Conservation (phyloP, 2,888 invertebrate species). For the Caenorhabditis zanzibari region DNA sequence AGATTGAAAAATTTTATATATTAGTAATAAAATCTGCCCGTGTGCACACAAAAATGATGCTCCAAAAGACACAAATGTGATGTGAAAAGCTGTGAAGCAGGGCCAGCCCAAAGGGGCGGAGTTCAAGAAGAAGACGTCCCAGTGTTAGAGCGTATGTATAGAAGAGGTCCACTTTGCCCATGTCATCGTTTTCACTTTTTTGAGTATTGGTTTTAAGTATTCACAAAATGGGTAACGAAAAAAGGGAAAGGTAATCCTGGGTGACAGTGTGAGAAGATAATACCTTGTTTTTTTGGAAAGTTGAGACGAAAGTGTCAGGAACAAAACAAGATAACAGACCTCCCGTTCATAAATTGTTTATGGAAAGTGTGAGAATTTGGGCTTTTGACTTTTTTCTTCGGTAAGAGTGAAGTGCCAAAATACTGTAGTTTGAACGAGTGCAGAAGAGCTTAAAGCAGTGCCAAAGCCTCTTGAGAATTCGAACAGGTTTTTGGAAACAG, state of each 20-base stretch:
- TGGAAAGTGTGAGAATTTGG: slow-evolving; percentile 40
- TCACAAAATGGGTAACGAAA: slow-evolving; percentile 10
- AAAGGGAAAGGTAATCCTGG: slow-evolving; percentile 36
- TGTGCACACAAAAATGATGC: slow-evolving; percentile 14
- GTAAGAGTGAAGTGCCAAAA: background rate
- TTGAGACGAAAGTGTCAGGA: slow-evolving; percentile 6
- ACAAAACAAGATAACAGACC: slow-evolving; percentile 37
- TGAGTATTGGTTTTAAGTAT: slow-evolving; percentile 37
- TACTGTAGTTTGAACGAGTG: background rate
- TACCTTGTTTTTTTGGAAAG: slow-evolving; percentile 43
- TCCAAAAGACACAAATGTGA: slow-evolving; percentile 27
- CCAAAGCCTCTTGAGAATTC: too few species aligned
- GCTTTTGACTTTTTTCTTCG: slow-evolving; percentile 1
- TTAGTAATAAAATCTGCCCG: background rate
- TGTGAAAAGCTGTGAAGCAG: slow-evolving; percentile 48
- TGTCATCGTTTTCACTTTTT: slow-evolving; percentile 44
- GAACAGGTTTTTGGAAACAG: too few species aligned
- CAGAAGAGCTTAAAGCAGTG: too few species aligned
- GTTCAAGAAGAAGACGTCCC: slow-evolving; percentile 52
- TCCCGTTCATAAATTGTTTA: slow-evolving; percentile 38
- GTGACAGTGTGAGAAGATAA: slow-evolving; percentile 45
- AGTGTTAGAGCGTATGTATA: slow-evolving; percentile 8
- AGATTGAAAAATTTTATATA: slow-evolving; percentile 17
- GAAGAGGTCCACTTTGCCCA: slow-evolving; percentile 36
- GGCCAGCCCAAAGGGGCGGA: slow-evolving; percentile 47